phyloP scores from a whole-genome alignment of 2,888 invertebrate species.

The Onthophagus sagittarius region DNA sequence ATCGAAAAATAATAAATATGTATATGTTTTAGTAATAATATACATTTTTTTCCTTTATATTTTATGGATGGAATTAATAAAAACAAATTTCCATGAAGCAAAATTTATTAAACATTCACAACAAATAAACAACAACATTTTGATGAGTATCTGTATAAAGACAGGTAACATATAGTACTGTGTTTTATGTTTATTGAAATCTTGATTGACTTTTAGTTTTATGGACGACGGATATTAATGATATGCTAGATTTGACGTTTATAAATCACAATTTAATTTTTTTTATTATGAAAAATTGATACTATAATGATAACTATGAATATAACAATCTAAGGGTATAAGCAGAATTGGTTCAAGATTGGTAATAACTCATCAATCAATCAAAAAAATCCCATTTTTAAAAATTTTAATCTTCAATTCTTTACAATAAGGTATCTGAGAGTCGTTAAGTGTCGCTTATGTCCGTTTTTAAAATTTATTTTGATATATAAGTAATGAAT shows the following conservation, averaged over 20 bases:
- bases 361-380: too few relatives aligned
- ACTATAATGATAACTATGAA: too few relatives aligned
- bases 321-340: too few relatives aligned
- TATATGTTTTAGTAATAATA: slow-evolving; percentile 19
- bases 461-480: too few relatives aligned
- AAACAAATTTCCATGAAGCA: background rate
- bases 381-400: too few relatives aligned
- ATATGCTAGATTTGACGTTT: background rate
- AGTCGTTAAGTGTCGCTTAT: too few relatives aligned
- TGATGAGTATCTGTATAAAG: background rate
- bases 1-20: slow-evolving; percentile 16
- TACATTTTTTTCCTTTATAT: slow-evolving; percentile 8
- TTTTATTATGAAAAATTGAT: too few relatives aligned
- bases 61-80: background rate
- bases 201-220: slow-evolving; percentile 4
- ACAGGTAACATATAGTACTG: background rate
- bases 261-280: background rate
- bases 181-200: background rate
- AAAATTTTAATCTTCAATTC: too few relatives aligned
- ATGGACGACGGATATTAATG: slow-evolving; percentile 7
- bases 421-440: too few relatives aligned
- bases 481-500: too few relatives aligned
- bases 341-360: too few relatives aligned
- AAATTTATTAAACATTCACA: slow-evolving; percentile 8
- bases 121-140: slow-evolving; percentile 1